Evolutionary conservation across 1,140 invertebrate species (phyloP), one percentile per base, ranked within the genome.

Genomic region (Drosophila arizonae): DNA sequence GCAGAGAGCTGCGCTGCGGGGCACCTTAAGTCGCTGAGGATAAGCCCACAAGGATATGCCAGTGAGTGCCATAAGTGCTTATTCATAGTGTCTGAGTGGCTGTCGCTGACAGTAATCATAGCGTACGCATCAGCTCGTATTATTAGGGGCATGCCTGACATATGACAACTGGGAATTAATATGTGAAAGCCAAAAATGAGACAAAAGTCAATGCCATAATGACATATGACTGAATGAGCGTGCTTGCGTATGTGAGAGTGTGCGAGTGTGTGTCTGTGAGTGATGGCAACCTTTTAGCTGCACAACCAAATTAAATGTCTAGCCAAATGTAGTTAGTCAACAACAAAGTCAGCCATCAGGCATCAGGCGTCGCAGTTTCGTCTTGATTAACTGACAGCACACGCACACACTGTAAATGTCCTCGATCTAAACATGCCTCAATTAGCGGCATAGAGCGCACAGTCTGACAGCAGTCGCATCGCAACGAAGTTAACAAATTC

Each of bases 131-230:
- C 79, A 79, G 79, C 77, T 82, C 66, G 85, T 68, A 75, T 80
- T 84, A 88, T 88, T 87, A 79, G 79, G 55, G 76, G 24, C 46
- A 15, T 66, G 66, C 56, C 73, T 84, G 84, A 87, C 84, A 87
- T 88, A 88, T 88, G 84, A 88, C 84, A 87, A 72, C 84, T 69
- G 84, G 84, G 84, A 87, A 74, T 87, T 87, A 88, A 88, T 86
- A 76, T 73, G 13, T 60, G 33, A 24, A 24, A 24, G 30, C 5
- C 9, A 39, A 50, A 68, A 63, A 60, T 67, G 60, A 45, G 60
- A 46, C 65, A 65, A 65, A 70, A 77, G 71, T 77, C 77, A 77
- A 77, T 74, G 77, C 50, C 69, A 76, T 81, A 76, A 78, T 82
- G 81, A 39, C 46, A 65, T 36, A 43, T 30, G 62, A 24, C n/a